Evolutionary conservation across 2,888 invertebrate species (phyloP), one percentile per base, ranked within the genome.

Genomic region (Napeogenes inachia): DNA sequence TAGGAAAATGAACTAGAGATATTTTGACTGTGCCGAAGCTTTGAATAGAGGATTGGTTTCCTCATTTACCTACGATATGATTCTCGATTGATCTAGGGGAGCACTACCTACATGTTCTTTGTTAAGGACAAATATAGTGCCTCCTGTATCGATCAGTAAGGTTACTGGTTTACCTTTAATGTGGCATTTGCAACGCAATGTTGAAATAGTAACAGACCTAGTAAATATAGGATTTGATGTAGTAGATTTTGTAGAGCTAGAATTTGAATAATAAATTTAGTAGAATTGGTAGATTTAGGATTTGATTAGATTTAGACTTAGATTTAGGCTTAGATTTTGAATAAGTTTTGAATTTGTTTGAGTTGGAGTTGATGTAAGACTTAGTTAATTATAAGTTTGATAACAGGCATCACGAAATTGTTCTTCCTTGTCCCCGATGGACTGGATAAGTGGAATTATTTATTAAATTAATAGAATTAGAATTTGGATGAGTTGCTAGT

Each of bases 141-240:
- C 59, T 59, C 10, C 42, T 57, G 47, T 70, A 70, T 35, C 73
- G 70, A 64, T 71, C 38, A 6, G 38, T 71, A 32, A 54, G 10
- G 64, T 69, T 1, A 73, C 63, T 5, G 71, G 71, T 42, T 71
- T 56, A 8, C 67, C 67, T 63, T 71, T 67, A 4, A 72, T 56
- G 42, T 72, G 70, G 54, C 73, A 71, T 13, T 54, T 69, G 53
- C 72, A 72, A 58, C 72, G 70, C 54, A 72, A 54, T n/a, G 72
- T 64, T 3, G 70, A 71, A 32, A 75, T 71, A 45, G 59, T 60
- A 30, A 57, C 38, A 38, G 54, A 58, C 35, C 62, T 45, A 53
- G 67, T 63, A 21, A 56, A 54, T 45, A 64, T 66, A 33, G 62
- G 61, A 58, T 62, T 66, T 10, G 13, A 32, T 54, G 56, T 55